A percentile compares a stretch with the other conserved stretches of the same genome.
Conservation (phyloP, 2,113 vertebrate genomes). For the Tragulus kanchil region DNA sequence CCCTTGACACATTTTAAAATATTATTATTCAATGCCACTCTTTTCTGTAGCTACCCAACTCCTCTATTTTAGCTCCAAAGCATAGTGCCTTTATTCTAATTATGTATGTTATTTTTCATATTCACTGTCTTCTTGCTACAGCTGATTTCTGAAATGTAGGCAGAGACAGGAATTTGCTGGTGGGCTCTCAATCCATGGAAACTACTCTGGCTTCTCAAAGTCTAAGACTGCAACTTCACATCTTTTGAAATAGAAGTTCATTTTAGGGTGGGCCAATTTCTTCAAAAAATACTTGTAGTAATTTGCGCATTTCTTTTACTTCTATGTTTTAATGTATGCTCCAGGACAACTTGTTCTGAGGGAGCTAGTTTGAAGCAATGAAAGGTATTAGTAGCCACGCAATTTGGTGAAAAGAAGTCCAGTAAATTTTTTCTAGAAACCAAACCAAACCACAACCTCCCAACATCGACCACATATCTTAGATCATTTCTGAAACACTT, state of each 20-base stretch:
- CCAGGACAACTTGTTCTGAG: background rate
- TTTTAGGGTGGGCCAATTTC: conserved; percentile 50
- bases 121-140: conserved; percentile 12
- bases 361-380: conserved; percentile 39
- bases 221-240: background rate
- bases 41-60: conserved; percentile 45
- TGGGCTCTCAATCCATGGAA: conserved; percentile 32
- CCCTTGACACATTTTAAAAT: conserved; percentile 42
- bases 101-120: conserved; percentile 45
- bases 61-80: conserved; percentile 47
- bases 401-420: conserved; percentile 65
- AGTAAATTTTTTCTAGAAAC: no score
- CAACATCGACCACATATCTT: background rate
- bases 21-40: conserved; percentile 48
- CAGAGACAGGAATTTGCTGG: conserved; percentile 53
- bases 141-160: conserved; percentile 36
- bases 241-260: conserved; percentile 69
- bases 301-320: conserved; percentile 30
- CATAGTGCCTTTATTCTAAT: conserved; percentile 54
- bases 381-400: conserved; percentile 34
- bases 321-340: conserved; percentile 33
- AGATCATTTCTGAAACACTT: conserved; percentile 54
- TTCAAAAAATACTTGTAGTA: conserved; percentile 46
- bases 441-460: background rate
- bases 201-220: background rate